A percentile compares a stretch with the other conserved stretches of the same genome.
Conservation (phyloP, 2,113 vertebrate genomes). For the Otis tarda region DNA sequence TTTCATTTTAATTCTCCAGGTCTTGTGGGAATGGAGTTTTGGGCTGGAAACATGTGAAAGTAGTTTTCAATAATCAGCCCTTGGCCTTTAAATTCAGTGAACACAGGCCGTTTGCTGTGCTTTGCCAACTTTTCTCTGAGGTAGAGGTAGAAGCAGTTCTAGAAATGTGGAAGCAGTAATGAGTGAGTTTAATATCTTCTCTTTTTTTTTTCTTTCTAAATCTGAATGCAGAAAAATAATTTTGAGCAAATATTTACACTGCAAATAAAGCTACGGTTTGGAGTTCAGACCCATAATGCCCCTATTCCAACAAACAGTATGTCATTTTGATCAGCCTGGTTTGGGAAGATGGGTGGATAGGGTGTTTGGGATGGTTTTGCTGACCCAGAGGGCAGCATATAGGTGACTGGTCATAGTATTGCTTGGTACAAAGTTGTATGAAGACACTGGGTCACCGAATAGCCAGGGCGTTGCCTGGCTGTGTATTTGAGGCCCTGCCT, state of each 20-base stretch:
- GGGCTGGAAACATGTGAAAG: not conserved
- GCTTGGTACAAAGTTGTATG: not conserved
- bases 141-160: not conserved
- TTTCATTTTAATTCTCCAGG: not conserved
- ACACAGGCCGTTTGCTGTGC: not conserved
- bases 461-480: not conserved
- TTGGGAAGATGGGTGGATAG: not conserved
- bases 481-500: not conserved
- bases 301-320: not conserved
- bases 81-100: not conserved
- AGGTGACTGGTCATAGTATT: not conserved
- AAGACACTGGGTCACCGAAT: conserved; percentile 46
- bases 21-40: not conserved
- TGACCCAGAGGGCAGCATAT: not conserved
- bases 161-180: not conserved
- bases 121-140: not conserved
- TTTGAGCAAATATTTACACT: not conserved
- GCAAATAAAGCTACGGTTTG: not conserved
- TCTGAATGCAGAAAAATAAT: not conserved
- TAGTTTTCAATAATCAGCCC: not conserved
- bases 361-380: not conserved
- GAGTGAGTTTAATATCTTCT: not conserved
- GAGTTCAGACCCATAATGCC: not conserved
- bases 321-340: not conserved
- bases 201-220: not conserved